Conservation (phyloP, 30 jellyfish, hydroid and myxozoan species). For the Nemopilema nomurai region DNA sequence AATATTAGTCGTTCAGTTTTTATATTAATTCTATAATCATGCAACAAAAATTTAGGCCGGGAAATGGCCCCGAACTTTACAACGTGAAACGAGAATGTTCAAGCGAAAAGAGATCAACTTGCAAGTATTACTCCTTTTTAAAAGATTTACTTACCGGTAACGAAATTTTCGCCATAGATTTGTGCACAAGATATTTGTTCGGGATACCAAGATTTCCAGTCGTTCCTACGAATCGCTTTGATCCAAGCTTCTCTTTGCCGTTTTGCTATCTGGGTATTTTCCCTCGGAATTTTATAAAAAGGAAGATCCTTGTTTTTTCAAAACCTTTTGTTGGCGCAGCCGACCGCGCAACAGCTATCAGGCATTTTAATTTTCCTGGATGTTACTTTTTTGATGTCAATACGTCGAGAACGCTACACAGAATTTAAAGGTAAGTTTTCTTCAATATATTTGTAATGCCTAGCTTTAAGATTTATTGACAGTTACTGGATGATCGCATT, state of each 20-base stretch:
- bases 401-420: no score
- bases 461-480: no score
- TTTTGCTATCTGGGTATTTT: not conserved
- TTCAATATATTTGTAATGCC: no score
- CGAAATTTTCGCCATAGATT: conserved; percentile 31
- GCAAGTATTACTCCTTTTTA: not conserved
- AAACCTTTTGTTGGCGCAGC: conserved; percentile 19
- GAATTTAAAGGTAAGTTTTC: no score
- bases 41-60: not conserved
- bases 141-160: conserved; percentile 17
- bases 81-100: not conserved
- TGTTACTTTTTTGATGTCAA: not conserved
- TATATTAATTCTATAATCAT: not conserved
- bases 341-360: conserved; percentile 22
- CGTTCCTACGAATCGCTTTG: not conserved
- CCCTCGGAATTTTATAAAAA: conserved; percentile 10
- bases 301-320: conserved; percentile 11
- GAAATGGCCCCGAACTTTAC: not conserved
- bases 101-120: not conserved
- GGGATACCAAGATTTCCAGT: conserved; percentile 12
- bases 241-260: conserved; percentile 7
- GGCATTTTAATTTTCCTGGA: conserved; percentile 11
- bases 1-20: not conserved
- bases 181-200: conserved; percentile 20
- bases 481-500: no score